phyloP scores from a whole-genome alignment of 2,113 vertebrate genomes.

The Perognathus longimembris region DNA sequence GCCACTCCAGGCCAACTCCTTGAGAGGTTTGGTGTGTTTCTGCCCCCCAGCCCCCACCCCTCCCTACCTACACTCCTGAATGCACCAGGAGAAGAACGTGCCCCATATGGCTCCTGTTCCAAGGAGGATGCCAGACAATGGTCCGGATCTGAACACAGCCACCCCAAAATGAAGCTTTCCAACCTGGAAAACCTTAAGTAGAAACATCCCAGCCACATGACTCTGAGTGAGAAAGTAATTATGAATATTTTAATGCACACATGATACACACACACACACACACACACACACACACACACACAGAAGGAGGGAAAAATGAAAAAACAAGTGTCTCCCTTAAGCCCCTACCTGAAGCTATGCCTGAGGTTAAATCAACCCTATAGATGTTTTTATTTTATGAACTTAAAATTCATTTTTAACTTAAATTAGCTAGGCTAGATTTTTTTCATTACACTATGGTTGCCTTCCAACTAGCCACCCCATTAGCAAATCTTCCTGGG shows the following conservation, averaged over 20 bases:
- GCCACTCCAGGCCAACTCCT: not conserved
- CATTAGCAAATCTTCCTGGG: not conserved
- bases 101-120: not conserved
- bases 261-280: no score
- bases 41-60: not conserved
- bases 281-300: no score
- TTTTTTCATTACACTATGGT: constrained; percentile 30
- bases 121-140: not conserved
- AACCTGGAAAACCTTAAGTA: not conserved
- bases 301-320: no score
- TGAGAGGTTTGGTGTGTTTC: not conserved
- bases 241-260: no score
- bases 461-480: not conserved
- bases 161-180: not conserved
- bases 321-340: not conserved
- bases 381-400: not conserved
- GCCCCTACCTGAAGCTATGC: not conserved
- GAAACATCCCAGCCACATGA: not conserved
- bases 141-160: not conserved
- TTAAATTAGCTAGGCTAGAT: not conserved
- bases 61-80: not conserved
- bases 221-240: not conserved
- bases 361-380: not conserved
- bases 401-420: not conserved
- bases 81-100: not conserved